phyloP scores from a whole-genome alignment of 2,888 invertebrate genomes.

The Liopterus haemorrhoidalis region DNA sequence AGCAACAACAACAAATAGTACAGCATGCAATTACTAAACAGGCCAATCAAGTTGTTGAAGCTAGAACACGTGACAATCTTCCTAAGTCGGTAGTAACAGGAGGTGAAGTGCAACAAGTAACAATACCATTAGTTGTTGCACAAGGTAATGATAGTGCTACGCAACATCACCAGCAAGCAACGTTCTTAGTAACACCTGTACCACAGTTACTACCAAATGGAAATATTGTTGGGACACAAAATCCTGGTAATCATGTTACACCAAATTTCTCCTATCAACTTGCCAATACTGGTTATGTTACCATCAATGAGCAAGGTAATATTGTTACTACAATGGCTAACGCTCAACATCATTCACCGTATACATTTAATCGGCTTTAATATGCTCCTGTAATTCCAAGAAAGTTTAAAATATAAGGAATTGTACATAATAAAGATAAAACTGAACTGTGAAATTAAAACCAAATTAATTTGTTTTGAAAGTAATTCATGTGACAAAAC shows the following conservation, averaged over 20 bases:
- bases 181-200: slow-evolving; percentile 60
- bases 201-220: slow-evolving; percentile 55
- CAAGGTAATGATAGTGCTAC: slow-evolving; percentile 41
- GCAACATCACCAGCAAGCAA: slow-evolving; percentile 54
- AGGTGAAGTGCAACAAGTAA: slow-evolving; percentile 50
- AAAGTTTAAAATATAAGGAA: no score
- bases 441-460: no score
- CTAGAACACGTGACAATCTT: slow-evolving; percentile 45
- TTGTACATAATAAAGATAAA: no score
- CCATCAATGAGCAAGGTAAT: slow-evolving; percentile 47
- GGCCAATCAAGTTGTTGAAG: slow-evolving; percentile 40
- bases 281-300: slow-evolving; percentile 45
- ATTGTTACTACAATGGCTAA: slow-evolving; percentile 46
- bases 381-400: no score
- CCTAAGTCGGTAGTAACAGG: slow-evolving; percentile 55
- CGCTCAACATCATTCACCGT: slow-evolving; percentile 43
- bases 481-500: no score
- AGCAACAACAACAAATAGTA: slow-evolving; percentile 45
- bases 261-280: slow-evolving; percentile 45
- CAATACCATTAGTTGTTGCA: slow-evolving; percentile 59
- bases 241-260: slow-evolving; percentile 39
- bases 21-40: slow-evolving; percentile 50
- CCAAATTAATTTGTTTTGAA: no score
- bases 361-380: slow-evolving; percentile 45
- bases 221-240: slow-evolving; percentile 42